Evolutionary conservation across 2,797 vertebrate genomes (phyloP).

Genomic region (Muscicapa comitata): DNA sequence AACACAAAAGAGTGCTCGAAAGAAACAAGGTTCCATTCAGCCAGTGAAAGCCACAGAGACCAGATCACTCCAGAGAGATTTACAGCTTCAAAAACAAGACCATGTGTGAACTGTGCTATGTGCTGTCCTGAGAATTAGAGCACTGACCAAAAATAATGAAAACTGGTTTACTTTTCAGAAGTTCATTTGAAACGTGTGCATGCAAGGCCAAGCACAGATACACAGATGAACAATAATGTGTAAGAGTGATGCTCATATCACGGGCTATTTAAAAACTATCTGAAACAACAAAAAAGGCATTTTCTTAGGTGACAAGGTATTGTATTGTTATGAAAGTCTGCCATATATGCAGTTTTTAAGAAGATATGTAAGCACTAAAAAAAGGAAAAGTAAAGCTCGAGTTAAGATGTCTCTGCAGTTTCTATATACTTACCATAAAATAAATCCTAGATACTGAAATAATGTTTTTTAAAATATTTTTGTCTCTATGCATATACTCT

Average conservation of each 20-base stretch:
- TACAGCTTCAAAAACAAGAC: constrained; percentile 7
- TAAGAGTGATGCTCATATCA: neutral
- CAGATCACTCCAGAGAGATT: neutral
- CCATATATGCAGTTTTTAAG: neutral
- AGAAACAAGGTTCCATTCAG: constrained; percentile 45
- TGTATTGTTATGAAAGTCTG: neutral
- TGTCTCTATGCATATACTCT: neutral
- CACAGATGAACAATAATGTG: accelerated
- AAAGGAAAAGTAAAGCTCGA: neutral
- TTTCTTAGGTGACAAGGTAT: neutral
- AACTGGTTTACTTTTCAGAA: neutral
- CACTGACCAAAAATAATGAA: neutral
- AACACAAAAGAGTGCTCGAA: neutral
- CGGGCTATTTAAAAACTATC: neutral
- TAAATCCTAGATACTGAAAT: neutral
- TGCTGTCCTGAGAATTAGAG: neutral
- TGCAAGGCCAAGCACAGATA: neutral
- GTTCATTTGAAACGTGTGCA: neutral
- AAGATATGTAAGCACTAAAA: neutral
- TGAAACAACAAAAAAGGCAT: neutral
- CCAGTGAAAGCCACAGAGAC: neutral
- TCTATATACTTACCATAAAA: neutral
- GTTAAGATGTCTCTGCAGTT: neutral
- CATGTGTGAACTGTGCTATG: neutral
- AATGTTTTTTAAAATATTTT: accelerated